These are phyloP conservation scores for Paracanthobrama guichenoti DNA, from an alignment of 2,113 vertebrate genomes.

Conservation along the genomic window DNA sequence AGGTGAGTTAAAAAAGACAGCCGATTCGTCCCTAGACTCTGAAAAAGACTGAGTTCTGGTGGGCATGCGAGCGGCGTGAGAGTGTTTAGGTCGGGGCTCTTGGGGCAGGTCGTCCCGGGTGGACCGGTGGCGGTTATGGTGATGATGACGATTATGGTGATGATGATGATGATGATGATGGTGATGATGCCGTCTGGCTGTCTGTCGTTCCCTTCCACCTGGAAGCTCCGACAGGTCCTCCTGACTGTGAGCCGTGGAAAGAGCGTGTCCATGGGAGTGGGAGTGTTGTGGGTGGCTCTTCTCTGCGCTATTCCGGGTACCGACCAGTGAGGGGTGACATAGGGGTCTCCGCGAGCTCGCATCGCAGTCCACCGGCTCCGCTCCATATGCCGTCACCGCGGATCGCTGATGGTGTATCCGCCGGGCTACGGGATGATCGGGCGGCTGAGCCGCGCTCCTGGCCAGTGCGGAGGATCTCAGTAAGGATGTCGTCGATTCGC, in stretches of 20 bases:
- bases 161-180: constrained; percentile 73
- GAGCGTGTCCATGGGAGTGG: constrained; percentile 56
- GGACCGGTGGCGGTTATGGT: constrained; percentile 50
- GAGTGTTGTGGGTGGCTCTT: constrained; percentile 66
- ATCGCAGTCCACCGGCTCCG: constrained; percentile 76
- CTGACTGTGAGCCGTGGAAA: constrained; percentile 52
- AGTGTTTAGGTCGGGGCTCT: constrained; percentile 58
- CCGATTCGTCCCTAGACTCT: constrained; percentile 71
- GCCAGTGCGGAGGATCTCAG: constrained; percentile 75
- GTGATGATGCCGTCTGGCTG: constrained; percentile 66
- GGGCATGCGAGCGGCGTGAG: constrained; percentile 60
- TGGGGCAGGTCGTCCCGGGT: constrained; percentile 53
- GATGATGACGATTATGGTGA: constrained; percentile 57
- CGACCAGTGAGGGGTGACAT: constrained; percentile 80
- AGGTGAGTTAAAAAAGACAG: constrained; percentile 66
- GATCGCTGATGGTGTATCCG: constrained; percentile 67
- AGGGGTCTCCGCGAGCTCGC: constrained; percentile 90
- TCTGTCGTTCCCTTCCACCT: constrained; percentile 67
- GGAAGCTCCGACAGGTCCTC: constrained; percentile 59
- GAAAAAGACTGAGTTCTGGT: constrained; percentile 69
- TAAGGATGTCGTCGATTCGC: constrained; percentile 88
- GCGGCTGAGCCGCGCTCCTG: constrained; percentile 64
- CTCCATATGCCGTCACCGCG: constrained; percentile 61
- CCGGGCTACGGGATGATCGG: constrained; percentile 61
- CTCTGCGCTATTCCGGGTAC: constrained; percentile 69